phyloP scores from a whole-genome alignment of 35 echinoderm and acorn worm species.

The Stichopus chloronotus region DNA sequence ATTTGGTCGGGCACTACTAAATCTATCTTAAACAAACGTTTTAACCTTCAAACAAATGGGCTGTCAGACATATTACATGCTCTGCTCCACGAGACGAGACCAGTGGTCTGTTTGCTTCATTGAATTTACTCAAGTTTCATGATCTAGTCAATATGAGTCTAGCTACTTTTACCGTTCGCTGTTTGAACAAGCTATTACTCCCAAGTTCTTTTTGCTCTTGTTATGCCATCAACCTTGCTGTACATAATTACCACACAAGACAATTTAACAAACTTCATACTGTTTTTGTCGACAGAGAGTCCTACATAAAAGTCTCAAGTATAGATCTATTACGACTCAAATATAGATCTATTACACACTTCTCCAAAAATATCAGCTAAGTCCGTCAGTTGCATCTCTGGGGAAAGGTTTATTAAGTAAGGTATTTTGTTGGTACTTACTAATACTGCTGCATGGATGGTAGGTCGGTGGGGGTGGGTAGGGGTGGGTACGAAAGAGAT shows the following conservation, averaged over 20 bases:
- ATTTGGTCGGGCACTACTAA: too few species aligned
- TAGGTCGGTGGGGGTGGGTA: too few species aligned
- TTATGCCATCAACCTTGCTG: not conserved
- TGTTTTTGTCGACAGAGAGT: not conserved
- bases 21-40: too few species aligned
- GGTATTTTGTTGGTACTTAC: too few species aligned
- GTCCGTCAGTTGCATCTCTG: not conserved
- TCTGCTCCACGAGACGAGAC: not conserved
- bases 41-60: not conserved
- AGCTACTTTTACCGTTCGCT: not conserved
- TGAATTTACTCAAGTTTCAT: conserved; percentile 4
- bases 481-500: too few species aligned
- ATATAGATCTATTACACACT: not conserved
- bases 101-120: not conserved
- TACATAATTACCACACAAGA: not conserved
- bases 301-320: not conserved
- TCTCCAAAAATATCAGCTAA: not conserved
- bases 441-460: too few species aligned
- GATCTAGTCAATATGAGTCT: conserved; percentile 1
- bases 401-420: not conserved
- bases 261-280: not conserved
- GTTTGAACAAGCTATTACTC: not conserved
- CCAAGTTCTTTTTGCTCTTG: not conserved
- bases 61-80: not conserved
- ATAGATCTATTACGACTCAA: not conserved